Evolutionary conservation across 2,888 invertebrate genomes (phyloP).

Genomic region (Chaetoderma sp.): DNA sequence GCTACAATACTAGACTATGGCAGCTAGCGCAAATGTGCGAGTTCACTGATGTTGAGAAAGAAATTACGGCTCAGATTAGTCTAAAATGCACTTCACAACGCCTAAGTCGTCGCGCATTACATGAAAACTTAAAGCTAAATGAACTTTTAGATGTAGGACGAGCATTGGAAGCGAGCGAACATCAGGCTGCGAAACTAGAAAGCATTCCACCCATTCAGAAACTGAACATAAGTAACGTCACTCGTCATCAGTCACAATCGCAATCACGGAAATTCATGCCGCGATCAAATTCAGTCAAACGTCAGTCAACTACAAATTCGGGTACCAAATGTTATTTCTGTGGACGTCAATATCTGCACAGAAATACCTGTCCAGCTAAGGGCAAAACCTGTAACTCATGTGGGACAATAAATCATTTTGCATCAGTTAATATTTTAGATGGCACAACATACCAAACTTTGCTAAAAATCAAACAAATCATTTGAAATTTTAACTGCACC

Average conservation of each 20-base stretch:
- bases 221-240: no score
- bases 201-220: no score
- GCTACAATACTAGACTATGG: conserved; percentile 2
- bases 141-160: conserved; percentile 4
- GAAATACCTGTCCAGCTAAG: neutral
- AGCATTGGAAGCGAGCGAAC: neutral
- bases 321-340: no score
- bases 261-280: no score
- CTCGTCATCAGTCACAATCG: no score
- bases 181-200: neutral
- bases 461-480: no score
- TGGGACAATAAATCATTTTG: neutral
- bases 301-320: neutral
- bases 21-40: conserved; percentile 9
- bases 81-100: neutral
- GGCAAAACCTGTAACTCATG: conserved; percentile 1
- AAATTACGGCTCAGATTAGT: conserved; percentile 4
- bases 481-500: no score
- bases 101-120: neutral
- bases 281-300: no score
- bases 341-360: neutral
- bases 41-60: no score
- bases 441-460: conserved; percentile 24
- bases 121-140: neutral
- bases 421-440: conserved; percentile 36